Evolutionary conservation across 2,888 invertebrate species (phyloP), one percentile per base, ranked within the genome.

Genomic region (Eristalinus sepulchralis): DNA sequence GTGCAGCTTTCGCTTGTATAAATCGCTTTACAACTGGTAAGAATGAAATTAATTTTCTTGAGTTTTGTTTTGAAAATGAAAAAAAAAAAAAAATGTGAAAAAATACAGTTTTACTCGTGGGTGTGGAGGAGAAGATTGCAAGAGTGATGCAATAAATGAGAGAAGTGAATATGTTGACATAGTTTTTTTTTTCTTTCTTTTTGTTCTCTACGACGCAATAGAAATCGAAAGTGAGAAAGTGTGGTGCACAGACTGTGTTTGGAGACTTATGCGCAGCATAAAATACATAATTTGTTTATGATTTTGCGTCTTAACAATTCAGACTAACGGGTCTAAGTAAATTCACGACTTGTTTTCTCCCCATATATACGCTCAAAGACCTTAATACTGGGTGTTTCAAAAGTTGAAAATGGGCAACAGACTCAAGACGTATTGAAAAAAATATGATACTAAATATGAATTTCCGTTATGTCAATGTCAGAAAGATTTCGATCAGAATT

Each of bases 171-270:
- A 17, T 17, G 5, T 11, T 13, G 8, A 11, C n/a, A 2, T 24
- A 20, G 4, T 1, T 9, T 22, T 55, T 22, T 22, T 1, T 55
- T 55, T 9, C 9, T 39, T 33, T 24, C 63, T 72, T 55, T 22
- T 36, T 57, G 57, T 1, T 22, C 4, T 22, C 17, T 24, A 66
- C 71, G 24, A 72, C 66, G 59, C 59, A 79, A 59, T 53, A 53
- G 59, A 79, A 79, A 79, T 47, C n/a, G 66, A 79, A 79, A 79
- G 71, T 79, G 62, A 10, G 24, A 57, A 68, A n/a, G n/a, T 67
- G 60, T 73, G 6, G 11, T 11, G 31, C 5, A 27, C 13, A 53
- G 17, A 53, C 13, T 13, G 57, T 57, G 11, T 55, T 55, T 24
- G 22, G 24, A 11, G 24, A 57, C 36, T 70, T 70, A 59, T 70